phyloP scores from a whole-genome alignment of 2,113 vertebrate species.

The Paradoxurus hermaphroditus region DNA sequence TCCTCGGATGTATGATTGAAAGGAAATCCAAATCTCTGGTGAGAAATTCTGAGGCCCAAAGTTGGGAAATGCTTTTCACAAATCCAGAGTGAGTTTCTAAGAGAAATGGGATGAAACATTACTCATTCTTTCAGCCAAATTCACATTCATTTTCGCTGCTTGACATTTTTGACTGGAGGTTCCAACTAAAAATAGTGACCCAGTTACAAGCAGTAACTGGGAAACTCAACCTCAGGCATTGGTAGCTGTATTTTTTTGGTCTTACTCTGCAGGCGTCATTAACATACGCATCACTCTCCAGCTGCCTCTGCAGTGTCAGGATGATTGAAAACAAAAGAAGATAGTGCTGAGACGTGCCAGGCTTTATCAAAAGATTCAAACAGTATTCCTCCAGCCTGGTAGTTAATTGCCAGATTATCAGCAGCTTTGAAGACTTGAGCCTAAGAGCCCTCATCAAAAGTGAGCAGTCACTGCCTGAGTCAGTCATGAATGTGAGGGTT shows the following conservation, averaged over 20 bases:
- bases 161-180: slow-evolving; percentile 51
- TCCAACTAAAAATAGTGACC: slow-evolving; percentile 70
- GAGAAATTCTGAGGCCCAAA: background rate
- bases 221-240: background rate
- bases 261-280: slow-evolving; percentile 28
- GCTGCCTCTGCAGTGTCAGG: slow-evolving; percentile 44
- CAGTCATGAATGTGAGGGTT: background rate
- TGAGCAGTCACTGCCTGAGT: background rate
- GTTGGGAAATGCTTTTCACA: background rate
- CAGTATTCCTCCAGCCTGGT: background rate
- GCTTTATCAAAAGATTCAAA: slow-evolving; percentile 36
- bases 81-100: background rate
- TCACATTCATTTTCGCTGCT: slow-evolving; percentile 33
- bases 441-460: background rate
- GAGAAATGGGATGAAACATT: background rate
- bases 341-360: background rate
- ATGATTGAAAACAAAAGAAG: slow-evolving; percentile 67
- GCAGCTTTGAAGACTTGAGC: background rate
- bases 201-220: slow-evolving; percentile 31
- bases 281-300: slow-evolving; percentile 26
- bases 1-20: background rate
- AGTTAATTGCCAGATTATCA: slow-evolving; percentile 43
- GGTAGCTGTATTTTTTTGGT: background rate
- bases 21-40: background rate
- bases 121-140: background rate